Base-by-base conservation (phyloP, 2,113 vertebrate species). In the Theristicus caerulescens region DNA sequence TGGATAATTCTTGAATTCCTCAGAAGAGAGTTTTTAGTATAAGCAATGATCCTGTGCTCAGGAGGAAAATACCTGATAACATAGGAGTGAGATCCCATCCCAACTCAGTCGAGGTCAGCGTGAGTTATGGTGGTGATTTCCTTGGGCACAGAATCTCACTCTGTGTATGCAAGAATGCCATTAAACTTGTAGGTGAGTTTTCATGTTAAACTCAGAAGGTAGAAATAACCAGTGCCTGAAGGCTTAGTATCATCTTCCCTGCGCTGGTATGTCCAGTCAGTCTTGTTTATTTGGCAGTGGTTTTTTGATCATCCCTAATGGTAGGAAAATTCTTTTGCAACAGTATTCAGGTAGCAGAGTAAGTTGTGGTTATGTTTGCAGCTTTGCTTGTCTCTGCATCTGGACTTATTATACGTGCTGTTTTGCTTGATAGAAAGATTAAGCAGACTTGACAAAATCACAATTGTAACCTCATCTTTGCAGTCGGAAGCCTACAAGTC, bases 371-470 rank as follows among this genome's bases (percentile, higher is more conserved):
- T 82, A 10, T 40, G 25, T 74, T 83, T 86, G 57, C 42, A 64
- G 73, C 20, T 67, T 72, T 57, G 13, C 70, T 90, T 92, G 31
- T 84, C 79, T 76, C 40, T 61, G 29, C 17, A 49, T 49, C 73
- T 84, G 46, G 52, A 44, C n/a, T 84, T 84, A 57, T 4, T 83
- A 20, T 6, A 51, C 12, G 5, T 65, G 21, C 22, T 67, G 29
- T 52, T 81, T 78, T 85, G 16, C 34, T 67, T 77, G 88, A 91
- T 42, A 72, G 83, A 91, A 84, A 24, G 80, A 82, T 82, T 82
- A 82, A 91, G 74, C 13, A 40, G 36, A 46, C 59, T 58, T 72
- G 84, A 88, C 59, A 93, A 61, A 91, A 40, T 88, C 51, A 27
- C 17, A 52, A 36, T 57, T 88, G 69, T 66, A 93, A 76, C 47